Evolutionary conservation across 2,888 invertebrate species (phyloP), one percentile per base, ranked within the genome.

Genomic region (Erebia aethiops): DNA sequence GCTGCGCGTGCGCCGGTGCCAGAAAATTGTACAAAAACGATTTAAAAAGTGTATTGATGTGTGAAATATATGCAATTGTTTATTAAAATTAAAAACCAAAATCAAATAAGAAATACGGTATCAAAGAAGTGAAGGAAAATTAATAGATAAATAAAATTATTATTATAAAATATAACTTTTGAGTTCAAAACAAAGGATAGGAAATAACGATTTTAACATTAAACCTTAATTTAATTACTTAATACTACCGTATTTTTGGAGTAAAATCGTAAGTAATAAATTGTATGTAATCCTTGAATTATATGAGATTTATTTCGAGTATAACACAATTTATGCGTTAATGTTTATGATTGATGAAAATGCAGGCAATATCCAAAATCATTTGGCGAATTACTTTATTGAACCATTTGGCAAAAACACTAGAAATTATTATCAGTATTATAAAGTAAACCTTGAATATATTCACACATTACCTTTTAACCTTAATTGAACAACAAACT

Each of bases 1-100:
- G 84, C 77, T 83, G 86, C 90, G 90, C 86, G 86, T 83, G 89
- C 91, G 89, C 81, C 81, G 84, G 79, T 52, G 56, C n/a, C 43
- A 43, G 43, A 71, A 69, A 61, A 14, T 63, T 69, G 60, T 52
- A 69, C 65, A 46, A 57, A 62, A 66, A 46, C 62, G 11, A 35
- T 14, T 54, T 62, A 54, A 72, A 57, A 49, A 62, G 68, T 66
- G 72, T 71, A 51, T 64, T 67, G 13, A 56, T 67, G 66, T 61
- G 74, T 69, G 62, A 41, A 62, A 62, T 67, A 18, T 62, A 62
- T 35, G 14, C n/a, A 46, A 70, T 18, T 46, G 43, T 43, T 26
- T 4, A 66, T 8, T 43, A 35, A 7, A 43, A 64, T 16, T 35
- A 52, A 52, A 9, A 52, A 41, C 13, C 16, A 7, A 64, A 52